Evolutionary conservation across 2,888 invertebrate genomes (phyloP).

Genomic region (Scaptomyza tumidula): DNA sequence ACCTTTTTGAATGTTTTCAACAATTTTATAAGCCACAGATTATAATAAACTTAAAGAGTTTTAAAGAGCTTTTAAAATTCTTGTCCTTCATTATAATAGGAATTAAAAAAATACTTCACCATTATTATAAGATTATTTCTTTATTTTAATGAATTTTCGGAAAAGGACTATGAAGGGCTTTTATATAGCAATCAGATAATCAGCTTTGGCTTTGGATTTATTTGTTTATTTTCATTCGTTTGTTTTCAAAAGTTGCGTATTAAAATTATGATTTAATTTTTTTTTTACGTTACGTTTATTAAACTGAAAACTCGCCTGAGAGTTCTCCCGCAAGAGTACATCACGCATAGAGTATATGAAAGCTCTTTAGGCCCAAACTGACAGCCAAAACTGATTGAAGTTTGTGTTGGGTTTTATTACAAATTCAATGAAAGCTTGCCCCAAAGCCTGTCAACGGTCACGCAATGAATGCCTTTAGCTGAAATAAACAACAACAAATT

Average conservation of each 20-base stretch:
- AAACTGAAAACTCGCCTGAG: constrained; percentile 5
- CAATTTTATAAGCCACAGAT: background rate
- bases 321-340: constrained; percentile 9
- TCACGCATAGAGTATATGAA: constrained; percentile 6
- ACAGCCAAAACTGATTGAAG: constrained; percentile 42
- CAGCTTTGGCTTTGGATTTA: too few relatives aligned
- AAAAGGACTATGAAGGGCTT: background rate
- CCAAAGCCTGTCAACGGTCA: constrained; percentile 21
- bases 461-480: constrained; percentile 16
- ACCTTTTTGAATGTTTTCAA: background rate
- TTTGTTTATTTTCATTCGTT: background rate
- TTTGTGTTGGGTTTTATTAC: constrained; percentile 16
- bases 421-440: background rate
- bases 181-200: too few relatives aligned
- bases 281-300: background rate
- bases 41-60: background rate
- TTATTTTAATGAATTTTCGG: background rate
- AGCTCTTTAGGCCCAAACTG: too few relatives aligned
- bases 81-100: background rate
- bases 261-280: background rate
- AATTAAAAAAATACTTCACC: too few relatives aligned
- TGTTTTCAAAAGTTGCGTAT: background rate
- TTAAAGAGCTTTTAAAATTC: background rate
- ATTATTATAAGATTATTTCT: background rate
- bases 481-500: constrained; percentile 10